Conservation (phyloP, 2,113 vertebrate species). For the Rhinoderma darwinii region DNA sequence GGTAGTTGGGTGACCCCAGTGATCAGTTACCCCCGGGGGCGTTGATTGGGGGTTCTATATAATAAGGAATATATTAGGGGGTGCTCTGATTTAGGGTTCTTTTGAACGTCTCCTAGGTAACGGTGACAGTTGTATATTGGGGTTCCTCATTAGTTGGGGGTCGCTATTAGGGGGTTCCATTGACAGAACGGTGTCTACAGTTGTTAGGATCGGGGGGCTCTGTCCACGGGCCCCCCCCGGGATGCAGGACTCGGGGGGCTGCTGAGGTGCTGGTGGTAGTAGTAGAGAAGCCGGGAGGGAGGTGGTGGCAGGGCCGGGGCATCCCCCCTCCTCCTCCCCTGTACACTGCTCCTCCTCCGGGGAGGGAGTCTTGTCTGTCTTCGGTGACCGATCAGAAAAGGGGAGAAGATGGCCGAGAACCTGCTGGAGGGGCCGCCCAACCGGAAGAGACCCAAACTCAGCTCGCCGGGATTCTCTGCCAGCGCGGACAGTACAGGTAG, state of each 20-base stretch:
- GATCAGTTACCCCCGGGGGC: too few relatives aligned
- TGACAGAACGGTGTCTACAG: background rate
- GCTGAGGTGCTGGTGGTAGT: constrained; percentile 56
- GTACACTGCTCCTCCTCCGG: constrained; percentile 46
- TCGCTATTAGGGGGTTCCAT: background rate
- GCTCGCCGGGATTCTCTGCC: constrained; percentile 88
- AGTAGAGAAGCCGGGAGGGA: constrained; percentile 54
- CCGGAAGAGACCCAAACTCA: constrained; percentile 92
- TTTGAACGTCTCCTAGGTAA: too few relatives aligned
- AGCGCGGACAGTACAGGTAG: constrained; percentile 89
- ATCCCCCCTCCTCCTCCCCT: constrained; percentile 25
- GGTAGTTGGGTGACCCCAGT: too few relatives aligned
- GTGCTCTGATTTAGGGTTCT: too few relatives aligned
- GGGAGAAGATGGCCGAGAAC: constrained; percentile 87
- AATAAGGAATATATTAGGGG: too few relatives aligned
- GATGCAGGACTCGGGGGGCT: constrained; percentile 83
- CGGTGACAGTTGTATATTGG: too few relatives aligned
- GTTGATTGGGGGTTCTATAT: background rate
- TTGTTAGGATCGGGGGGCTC: constrained; percentile 35
- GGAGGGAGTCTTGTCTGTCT: constrained; percentile 42
- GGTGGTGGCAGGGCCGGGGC: constrained; percentile 50
- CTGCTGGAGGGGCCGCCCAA: constrained; percentile 91
- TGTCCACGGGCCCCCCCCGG: constrained; percentile 41
- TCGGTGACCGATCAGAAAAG: constrained; percentile 62
- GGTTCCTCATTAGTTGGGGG: too few relatives aligned